Base-by-base conservation (phyloP, 2,888 invertebrate species). In the Leucoptera coffeella region DNA sequence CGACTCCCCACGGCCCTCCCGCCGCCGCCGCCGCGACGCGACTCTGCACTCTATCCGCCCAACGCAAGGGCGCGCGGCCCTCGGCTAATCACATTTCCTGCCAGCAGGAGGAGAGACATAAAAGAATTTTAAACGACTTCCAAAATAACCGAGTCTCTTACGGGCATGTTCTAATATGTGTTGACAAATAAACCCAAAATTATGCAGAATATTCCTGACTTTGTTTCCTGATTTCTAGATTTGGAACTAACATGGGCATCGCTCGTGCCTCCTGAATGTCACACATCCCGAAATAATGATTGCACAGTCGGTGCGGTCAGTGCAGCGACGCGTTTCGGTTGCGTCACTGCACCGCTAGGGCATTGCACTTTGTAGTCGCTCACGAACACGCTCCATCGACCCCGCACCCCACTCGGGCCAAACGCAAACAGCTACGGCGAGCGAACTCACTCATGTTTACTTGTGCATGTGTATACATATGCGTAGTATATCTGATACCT, bases 321-420 rank as follows among this genome's bases (percentile, higher is more conserved):
- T 55, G 59, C 59, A 59, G 55, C 44, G 56, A 43, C 41, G 39
- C 42, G 43, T 48, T 50, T 49, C 47, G 48, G 15, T 64, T 64
- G 61, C 65, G 64, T 65, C 64, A 62, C 52, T 55, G 55, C 52
- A 53, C 53, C 45, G 54, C 44, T 45, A 45, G 65, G 65, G 64
- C 67, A 65, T 45, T 65, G 67, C 62, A 62, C 65, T 53, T 11
- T 22, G 22, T 11, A 22, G 22, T 9, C 22, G 40, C 32, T 36
- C 33, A 32, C 15, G 37, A 36, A 39, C 30, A 12, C 36, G 35
- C 41, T 19, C 25, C 36, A 32, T 40, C 42, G 6, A 10, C 7
- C 22, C 22, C 7, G 11, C 10, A 22, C 22, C 11, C n/a, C 22
- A 22, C 3, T 22, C 22, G 22, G 9, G 12, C 4, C 19, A 4